A percentile compares a stretch with the other conserved stretches of the same genome.
Evolutionary conservation across 2,888 invertebrate genomes (phyloP).

Genomic region (Brachycybe producta): DNA sequence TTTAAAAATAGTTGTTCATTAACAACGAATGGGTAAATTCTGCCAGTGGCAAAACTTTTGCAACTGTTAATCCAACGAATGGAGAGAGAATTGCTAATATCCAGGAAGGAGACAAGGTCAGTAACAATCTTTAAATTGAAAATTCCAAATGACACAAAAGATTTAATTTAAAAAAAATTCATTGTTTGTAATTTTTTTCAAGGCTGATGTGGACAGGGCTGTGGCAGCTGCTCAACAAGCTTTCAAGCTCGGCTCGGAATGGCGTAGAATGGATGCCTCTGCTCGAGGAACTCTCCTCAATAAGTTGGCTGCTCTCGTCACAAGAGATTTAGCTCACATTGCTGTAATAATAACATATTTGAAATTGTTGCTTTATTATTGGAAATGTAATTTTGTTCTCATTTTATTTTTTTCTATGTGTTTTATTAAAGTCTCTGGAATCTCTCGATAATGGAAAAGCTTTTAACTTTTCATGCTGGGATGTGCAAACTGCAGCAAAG

Average conservation of each 20-base stretch:
- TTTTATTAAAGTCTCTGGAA: slow-evolving; percentile 31
- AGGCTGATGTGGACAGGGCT: slow-evolving; percentile 43
- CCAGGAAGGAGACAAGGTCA: slow-evolving; percentile 71
- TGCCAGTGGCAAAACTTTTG: slow-evolving; percentile 69
- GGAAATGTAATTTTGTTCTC: not conserved
- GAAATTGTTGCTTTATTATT: not conserved
- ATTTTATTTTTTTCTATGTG: not conserved
- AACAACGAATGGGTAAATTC: slow-evolving; percentile 53
- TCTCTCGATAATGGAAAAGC: slow-evolving; percentile 43
- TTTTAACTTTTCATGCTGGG: slow-evolving; percentile 34
- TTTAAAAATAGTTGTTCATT: slow-evolving; percentile 43
- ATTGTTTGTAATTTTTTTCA: slow-evolving; percentile 16
- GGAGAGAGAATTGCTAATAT: slow-evolving; percentile 60
- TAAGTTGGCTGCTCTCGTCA: slow-evolving; percentile 40
- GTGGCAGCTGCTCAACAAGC: slow-evolving; percentile 42
- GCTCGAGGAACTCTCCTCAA: slow-evolving; percentile 37
- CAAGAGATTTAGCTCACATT: slow-evolving; percentile 37
- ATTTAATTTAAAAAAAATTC: no score
- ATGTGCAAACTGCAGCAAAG: slow-evolving; percentile 28
- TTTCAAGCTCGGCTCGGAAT: slow-evolving; percentile 41
- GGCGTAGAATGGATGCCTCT: slow-evolving; percentile 45
- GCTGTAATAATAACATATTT: slow-evolving; percentile 26
- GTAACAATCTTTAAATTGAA: not conserved
- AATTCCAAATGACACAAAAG: no score
- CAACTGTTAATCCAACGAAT: slow-evolving; percentile 69